Base-by-base conservation (phyloP, 2,113 vertebrate genomes). In the Myxocyprinus asiaticus region DNA sequence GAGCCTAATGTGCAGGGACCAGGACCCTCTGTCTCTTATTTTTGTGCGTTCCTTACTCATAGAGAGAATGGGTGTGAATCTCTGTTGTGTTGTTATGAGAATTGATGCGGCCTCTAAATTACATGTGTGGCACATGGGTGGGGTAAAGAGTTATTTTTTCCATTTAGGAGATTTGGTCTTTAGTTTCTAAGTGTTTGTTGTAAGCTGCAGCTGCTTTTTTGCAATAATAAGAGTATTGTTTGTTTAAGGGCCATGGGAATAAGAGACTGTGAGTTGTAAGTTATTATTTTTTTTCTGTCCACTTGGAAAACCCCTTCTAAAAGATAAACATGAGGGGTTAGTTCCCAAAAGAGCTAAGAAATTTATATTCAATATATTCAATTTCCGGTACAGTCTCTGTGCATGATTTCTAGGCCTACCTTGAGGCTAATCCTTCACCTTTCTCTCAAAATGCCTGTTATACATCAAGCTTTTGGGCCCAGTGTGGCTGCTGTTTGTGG, bases 1-100 rank as follows among this genome's bases (percentile, higher is more conserved):
- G 67, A 45, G 64, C 22, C 62, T 80, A 80, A 82, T 75, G 65
- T 66, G 59, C 12, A 47, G 58, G 71, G 72, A 67, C 48, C 6
- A 63, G 17, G 64, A 64, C 56, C 53, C 67, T 51, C 8, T 44
- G 42, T 53, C 17, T 66, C n/a, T 43, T 9, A 47, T 61, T 12
- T 66, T 33, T 9, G 15, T 15, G 56, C 42, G 47, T 48, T 14
- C 0, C 51, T 80, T 71, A 33, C 55, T 70, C 9, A 22, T 51
- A 44, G 22, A 50, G 51, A 44, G 50, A 77, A 63, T 14, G 3
- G 15, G 56, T 48, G 45, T 33, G 47, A 62, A 62, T 48, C 55
- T 53, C 22, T 53, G 48, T 55, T 69, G 15, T 53, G 22, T 14
- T 6, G 3, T 68, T 17, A 33, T 51, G 9, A 67, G 12, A 4